Conservation (phyloP, 2,888 invertebrate genomes). For the Phyllotreta striolata region DNA sequence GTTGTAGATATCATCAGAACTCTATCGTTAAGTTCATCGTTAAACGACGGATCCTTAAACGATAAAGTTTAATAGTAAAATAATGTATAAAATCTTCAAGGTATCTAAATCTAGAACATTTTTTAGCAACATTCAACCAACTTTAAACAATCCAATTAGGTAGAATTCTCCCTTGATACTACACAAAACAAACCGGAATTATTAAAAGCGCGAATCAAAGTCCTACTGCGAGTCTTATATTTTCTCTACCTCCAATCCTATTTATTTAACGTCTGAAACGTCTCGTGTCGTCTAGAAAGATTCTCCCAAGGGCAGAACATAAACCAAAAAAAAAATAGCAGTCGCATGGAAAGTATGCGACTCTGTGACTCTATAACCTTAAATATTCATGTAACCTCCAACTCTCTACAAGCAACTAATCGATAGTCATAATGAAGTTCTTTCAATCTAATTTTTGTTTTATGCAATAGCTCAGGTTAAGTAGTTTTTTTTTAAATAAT, state of each 20-base stretch:
- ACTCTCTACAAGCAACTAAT: conserved; percentile 2
- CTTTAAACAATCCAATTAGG: conserved; percentile 19
- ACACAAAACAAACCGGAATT: conserved; percentile 10
- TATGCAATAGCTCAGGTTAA: too few species aligned
- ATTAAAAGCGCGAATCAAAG: conserved; percentile 16
- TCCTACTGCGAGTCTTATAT: conserved; percentile 2
- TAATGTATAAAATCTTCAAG: too few species aligned
- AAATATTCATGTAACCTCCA: conserved; percentile 22
- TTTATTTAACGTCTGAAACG: conserved; percentile 23
- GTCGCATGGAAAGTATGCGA: conserved; percentile 19
- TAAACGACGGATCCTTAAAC: too few species aligned
- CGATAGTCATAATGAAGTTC: too few species aligned
- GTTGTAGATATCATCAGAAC: too few species aligned
- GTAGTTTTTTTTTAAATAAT: too few species aligned
- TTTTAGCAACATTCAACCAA: too few species aligned
- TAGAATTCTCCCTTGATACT: neutral
- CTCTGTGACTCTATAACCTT: conserved; percentile 10
- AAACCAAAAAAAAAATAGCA: conserved; percentile 15
- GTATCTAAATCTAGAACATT: too few species aligned
- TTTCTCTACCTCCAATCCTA: conserved; percentile 17
- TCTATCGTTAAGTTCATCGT: too few species aligned
- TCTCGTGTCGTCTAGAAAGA: conserved; percentile 17
- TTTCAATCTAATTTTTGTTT: too few species aligned
- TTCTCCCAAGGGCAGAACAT: conserved; percentile 13
- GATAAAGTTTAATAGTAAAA: too few species aligned